Evolutionary conservation across 2,888 invertebrate species (phyloP), one percentile per base, ranked within the genome.

Genomic region (Diaphora mendica): DNA sequence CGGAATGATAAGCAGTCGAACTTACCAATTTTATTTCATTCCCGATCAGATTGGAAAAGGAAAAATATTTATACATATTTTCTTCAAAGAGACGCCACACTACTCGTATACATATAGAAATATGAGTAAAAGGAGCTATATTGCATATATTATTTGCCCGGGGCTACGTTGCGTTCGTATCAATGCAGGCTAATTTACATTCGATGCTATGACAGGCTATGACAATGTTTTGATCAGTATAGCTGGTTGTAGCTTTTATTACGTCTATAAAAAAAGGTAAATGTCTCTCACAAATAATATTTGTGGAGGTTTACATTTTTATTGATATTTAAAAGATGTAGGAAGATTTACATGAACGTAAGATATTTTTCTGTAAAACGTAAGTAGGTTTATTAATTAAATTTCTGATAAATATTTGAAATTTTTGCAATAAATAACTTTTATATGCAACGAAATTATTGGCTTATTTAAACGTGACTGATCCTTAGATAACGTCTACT

Each of bases 11-110:
- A 79, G 51, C 62, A 80, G 76, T 68, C 68, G 67, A 44, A 68
- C 55, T 69, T 73, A 72, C 72, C 62, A 72, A 77, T 80, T 80
- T 77, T 71, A 82, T 84, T 77, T 68, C 76, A 76, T 74, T 70
- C 62, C 78, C 79, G 72, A 72, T 70, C 66, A 78, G 75, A 80
- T 84, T 84, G 77, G 72, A 82, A 82, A 77, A 80, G 71, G 72
- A 76, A 74, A 55, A 76, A 79, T 73, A 78, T 75, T 71, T 72
- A 33, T 77, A 48, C 70, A 74, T 72, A 73, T 77, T 78, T 74
- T 70, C 68, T 75, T 75, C 73, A 77, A 76, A 77, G 70, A 48
- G 72, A 72, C 62, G 67, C 70, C 62, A 26, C 39, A 65, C 30
- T 67, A 72, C 44, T 9, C 20, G 15, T 64, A 11, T 68, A 51